phyloP scores from a whole-genome alignment of 2,888 invertebrate species.

The Cartodere bifasciata region DNA sequence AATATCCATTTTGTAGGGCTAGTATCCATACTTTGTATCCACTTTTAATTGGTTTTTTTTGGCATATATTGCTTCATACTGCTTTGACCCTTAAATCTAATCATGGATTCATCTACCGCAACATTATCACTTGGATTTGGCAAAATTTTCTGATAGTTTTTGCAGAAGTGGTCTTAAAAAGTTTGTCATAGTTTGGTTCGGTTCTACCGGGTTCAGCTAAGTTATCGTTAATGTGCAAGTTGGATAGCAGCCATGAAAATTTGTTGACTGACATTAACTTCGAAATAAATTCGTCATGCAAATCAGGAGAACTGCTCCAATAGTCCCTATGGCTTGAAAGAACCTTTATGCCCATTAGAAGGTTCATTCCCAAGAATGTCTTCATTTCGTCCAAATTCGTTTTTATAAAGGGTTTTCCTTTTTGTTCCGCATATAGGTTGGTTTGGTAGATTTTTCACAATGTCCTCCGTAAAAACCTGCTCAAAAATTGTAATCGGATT shows the following conservation, averaged over 20 bases:
- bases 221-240: slow-evolving; percentile 18
- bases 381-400: too few species aligned
- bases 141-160: slow-evolving; percentile 13
- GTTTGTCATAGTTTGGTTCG: slow-evolving; percentile 12
- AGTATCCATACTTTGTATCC: slow-evolving; percentile 22
- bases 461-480: too few species aligned
- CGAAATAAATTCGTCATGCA: slow-evolving; percentile 14
- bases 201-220: slow-evolving; percentile 11
- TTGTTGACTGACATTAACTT: slow-evolving; percentile 14
- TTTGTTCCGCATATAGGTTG: too few species aligned
- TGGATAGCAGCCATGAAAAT: slow-evolving; percentile 15
- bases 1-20: slow-evolving; percentile 15
- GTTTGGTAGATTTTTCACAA: too few species aligned
- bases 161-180: slow-evolving; percentile 15
- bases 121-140: slow-evolving; percentile 12
- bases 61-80: slow-evolving; percentile 23
- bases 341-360: slow-evolving; percentile 17
- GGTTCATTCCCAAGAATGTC: too few species aligned
- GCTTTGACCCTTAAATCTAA: slow-evolving; percentile 16
- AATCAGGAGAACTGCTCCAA: slow-evolving; percentile 13
- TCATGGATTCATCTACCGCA: slow-evolving; percentile 18
- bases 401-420: too few species aligned
- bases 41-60: slow-evolving; percentile 23
- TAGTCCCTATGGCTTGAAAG: slow-evolving; percentile 16
- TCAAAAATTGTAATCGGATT: too few species aligned